Percentiles rank a stretch among this genome's conserved stretches.
These are phyloP conservation scores for Scaptomyza hsui DNA, from an alignment of 1,140 invertebrate species.

Conservation along the genomic window DNA sequence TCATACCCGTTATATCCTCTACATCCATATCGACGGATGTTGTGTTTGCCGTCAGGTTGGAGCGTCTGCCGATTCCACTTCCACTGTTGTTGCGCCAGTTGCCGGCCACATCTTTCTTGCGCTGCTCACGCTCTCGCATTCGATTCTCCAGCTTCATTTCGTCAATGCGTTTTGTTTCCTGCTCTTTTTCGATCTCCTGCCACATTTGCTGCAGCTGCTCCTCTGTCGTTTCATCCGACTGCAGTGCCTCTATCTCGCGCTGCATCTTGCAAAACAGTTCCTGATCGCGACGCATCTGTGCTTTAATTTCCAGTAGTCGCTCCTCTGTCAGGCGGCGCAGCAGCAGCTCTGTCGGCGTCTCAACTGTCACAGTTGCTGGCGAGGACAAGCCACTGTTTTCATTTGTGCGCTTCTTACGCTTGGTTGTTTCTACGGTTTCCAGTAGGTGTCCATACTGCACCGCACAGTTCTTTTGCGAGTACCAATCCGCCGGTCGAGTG, in stretches of 20 bases:
- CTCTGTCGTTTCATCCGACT: constrained; percentile 86
- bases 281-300: constrained; percentile 88
- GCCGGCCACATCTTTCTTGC: constrained; percentile 86
- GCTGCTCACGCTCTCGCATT: constrained; percentile 89
- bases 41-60: constrained; percentile 58
- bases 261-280: constrained; percentile 90
- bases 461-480: constrained; percentile 96
- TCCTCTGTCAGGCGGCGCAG: constrained; percentile 91
- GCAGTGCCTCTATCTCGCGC: constrained; percentile 84
- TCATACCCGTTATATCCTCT: constrained; percentile 62
- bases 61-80: constrained; percentile 36
- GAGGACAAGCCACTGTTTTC: constrained; percentile 84
- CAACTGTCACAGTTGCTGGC: constrained; percentile 65
- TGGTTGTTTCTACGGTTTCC: constrained; percentile 93
- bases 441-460: constrained; percentile 93
- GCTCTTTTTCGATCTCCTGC: constrained; percentile 89
- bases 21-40: constrained; percentile 79
- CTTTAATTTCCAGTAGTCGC: constrained; percentile 90
- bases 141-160: constrained; percentile 87
- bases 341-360: constrained; percentile 91
- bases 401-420: constrained; percentile 90
- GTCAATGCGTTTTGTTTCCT: constrained; percentile 88
- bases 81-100: constrained; percentile 85
- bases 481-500: constrained; percentile 90
- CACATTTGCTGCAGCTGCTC: constrained; percentile 90